A percentile compares a stretch with the other conserved stretches of the same genome.
Conservation (phyloP, 1,140 invertebrate species). For the Leptinotarsa lineolata region DNA sequence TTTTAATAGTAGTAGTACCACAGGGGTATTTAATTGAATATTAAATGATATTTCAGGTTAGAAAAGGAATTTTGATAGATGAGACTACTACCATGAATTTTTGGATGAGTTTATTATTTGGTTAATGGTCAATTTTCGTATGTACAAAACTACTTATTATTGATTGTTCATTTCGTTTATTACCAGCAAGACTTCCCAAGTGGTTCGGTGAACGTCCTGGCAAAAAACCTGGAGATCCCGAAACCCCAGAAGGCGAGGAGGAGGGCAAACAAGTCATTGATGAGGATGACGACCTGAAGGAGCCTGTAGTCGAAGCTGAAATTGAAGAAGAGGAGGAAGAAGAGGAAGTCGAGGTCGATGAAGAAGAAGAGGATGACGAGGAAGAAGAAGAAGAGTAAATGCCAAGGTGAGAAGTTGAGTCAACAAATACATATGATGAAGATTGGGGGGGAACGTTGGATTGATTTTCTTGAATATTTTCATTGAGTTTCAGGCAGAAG, state of each 20-base stretch:
- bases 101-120: too few relatives aligned
- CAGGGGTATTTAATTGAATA: too few relatives aligned
- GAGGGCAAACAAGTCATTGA: conserved; percentile 75
- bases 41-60: too few relatives aligned
- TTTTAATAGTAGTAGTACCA: too few relatives aligned
- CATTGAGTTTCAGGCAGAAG: not conserved
- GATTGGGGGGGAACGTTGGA: not conserved
- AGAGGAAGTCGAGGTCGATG: conserved; percentile 68
- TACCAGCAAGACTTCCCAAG: conserved; percentile 84
- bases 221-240: conserved; percentile 85
- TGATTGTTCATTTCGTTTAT: conserved; percentile 5
- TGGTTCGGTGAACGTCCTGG: conserved; percentile 93
- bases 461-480: conserved; percentile 26
- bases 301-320: conserved; percentile 66
- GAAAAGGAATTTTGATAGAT: too few relatives aligned
- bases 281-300: conserved; percentile 72
- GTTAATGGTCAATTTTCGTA: too few relatives aligned
- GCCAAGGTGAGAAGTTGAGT: not conserved
- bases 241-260: conserved; percentile 86
- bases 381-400: conserved; percentile 69
- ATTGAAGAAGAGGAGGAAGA: conserved; percentile 76
- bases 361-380: conserved; percentile 68
- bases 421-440: conserved; percentile 1
- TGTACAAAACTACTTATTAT: not conserved
- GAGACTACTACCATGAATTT: too few relatives aligned